These are phyloP conservation scores for Brachyistius frenatus DNA, from an alignment of 2,113 vertebrate genomes.

Conservation along the genomic window DNA sequence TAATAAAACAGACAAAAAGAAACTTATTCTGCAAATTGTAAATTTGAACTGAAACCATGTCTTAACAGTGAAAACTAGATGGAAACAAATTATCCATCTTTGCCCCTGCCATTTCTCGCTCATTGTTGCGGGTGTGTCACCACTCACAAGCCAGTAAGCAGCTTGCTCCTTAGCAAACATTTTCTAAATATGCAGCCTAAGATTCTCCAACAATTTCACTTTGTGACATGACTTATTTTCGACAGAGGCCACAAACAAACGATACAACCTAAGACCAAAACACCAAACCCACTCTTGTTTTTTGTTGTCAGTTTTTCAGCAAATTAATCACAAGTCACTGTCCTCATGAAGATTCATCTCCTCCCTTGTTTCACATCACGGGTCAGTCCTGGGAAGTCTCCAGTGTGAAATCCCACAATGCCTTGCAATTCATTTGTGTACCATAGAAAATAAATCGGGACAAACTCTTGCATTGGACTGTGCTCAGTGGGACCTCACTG, in stretches of 20 bases:
- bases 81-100: background rate
- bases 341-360: no score
- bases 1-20: constrained; percentile 9
- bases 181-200: background rate
- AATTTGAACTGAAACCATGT: constrained; percentile 20
- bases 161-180: background rate
- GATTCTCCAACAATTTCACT: background rate
- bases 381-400: background rate
- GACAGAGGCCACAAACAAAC: background rate
- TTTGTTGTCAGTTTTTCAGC: background rate
- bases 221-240: no score
- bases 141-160: background rate
- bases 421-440: background rate
- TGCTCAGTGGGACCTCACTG: background rate
- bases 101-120: background rate
- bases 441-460: background rate
- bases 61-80: background rate
- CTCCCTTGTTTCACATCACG: no score
- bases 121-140: background rate
- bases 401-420: background rate
- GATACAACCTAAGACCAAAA: background rate
- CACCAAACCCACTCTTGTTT: background rate
- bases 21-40: constrained; percentile 6
- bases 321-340: background rate
- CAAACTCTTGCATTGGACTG: background rate